Conservation (phyloP, 2,797 vertebrate species). For the Chelidonichthys spinosus region DNA sequence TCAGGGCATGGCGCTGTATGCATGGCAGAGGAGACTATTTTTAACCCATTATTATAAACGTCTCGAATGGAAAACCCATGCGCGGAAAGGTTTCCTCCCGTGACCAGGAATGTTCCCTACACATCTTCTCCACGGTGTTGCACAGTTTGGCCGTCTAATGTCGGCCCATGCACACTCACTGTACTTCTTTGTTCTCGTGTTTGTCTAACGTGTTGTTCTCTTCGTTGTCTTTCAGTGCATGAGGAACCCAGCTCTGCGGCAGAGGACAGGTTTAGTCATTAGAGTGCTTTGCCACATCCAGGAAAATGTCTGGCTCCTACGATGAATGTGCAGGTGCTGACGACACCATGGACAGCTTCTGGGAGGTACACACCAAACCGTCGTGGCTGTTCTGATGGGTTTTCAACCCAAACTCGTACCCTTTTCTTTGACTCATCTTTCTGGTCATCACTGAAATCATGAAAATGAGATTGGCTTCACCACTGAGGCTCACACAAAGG, state of each 20-base stretch:
- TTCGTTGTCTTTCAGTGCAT: constrained; percentile 83
- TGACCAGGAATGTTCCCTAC: no score
- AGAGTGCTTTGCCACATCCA: constrained; percentile 75
- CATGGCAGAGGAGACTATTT: constrained; percentile 62
- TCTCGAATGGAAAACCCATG: constrained; percentile 50
- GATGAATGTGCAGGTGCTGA: constrained; percentile 90
- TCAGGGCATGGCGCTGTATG: constrained; percentile 51
- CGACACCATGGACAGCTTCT: constrained; percentile 98
- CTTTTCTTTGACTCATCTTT: neutral
- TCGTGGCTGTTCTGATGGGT: neutral
- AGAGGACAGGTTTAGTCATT: constrained; percentile 80
- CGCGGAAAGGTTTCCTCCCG: neutral
- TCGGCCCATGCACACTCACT: neutral
- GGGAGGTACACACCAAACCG: constrained; percentile 89
- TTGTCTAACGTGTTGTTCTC: constrained; percentile 15
- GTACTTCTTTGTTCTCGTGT: constrained; percentile 3
- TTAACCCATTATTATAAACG: constrained; percentile 63
- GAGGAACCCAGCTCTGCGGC: constrained; percentile 83
- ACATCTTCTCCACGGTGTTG: neutral
- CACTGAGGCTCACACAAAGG: neutral
- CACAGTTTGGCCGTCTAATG: neutral
- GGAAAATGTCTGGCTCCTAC: constrained; percentile 95
- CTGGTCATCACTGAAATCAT: neutral
- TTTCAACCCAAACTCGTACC: neutral
- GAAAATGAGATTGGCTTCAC: neutral